phyloP scores from a whole-genome alignment of 2,888 invertebrate species.

The Amiota minor region DNA sequence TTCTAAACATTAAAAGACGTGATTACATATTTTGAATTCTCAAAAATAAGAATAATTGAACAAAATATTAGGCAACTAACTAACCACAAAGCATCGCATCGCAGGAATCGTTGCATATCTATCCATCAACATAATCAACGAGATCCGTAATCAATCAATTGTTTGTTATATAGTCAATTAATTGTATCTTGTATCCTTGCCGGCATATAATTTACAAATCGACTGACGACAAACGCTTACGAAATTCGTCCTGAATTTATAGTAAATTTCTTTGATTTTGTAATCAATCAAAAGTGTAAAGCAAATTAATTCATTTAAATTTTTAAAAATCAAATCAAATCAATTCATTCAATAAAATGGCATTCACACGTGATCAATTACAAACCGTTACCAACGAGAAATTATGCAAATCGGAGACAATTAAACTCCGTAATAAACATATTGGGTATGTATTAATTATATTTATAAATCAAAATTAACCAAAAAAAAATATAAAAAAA shows the following conservation, averaged over 20 bases:
- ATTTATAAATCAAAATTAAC: not conserved
- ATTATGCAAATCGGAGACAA: slow-evolving; percentile 86
- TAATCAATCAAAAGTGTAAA: not conserved
- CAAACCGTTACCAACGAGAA: slow-evolving; percentile 75
- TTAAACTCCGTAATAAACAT: slow-evolving; percentile 85
- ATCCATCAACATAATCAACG: not conserved
- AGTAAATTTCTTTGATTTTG: not conserved
- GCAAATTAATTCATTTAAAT: not conserved
- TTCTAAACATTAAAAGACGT: slow-evolving; percentile 55
- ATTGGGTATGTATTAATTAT: slow-evolving; percentile 81
- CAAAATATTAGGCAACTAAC: not conserved
- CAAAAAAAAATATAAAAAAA: not conserved
- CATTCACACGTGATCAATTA: slow-evolving; percentile 65
- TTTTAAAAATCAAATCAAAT: not conserved
- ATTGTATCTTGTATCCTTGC: slow-evolving; percentile 10
- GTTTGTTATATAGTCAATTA: not conserved
- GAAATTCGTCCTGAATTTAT: too few relatives aligned
- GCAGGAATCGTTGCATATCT: too few relatives aligned
- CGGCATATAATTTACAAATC: not conserved
- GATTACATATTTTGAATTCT: slow-evolving; percentile 35
- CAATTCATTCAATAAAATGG: slow-evolving; percentile 52
- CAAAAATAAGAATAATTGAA: slow-evolving; percentile 23
- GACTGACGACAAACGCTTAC: too few relatives aligned
- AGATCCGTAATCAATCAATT: not conserved
- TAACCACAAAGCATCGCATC: too few relatives aligned